Conservation (phyloP, 2,888 invertebrate species). For the Deilephila elpenor region DNA sequence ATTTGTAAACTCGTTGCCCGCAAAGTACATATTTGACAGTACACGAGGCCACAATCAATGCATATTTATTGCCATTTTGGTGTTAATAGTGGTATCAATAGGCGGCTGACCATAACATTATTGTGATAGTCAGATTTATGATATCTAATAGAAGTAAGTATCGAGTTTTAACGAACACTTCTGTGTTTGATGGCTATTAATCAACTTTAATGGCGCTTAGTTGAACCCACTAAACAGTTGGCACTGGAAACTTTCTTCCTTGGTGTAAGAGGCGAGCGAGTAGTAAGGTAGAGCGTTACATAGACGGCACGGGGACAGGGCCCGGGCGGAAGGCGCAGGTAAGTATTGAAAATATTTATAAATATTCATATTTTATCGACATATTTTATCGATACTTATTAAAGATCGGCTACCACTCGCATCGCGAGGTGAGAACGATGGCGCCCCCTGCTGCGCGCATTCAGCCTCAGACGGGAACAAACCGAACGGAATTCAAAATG, state of each 20-base stretch:
- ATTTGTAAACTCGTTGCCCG: conserved; percentile 67
- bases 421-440: conserved; percentile 84
- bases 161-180: conserved; percentile 33
- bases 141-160: conserved; percentile 49
- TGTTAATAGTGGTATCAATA: conserved; percentile 60
- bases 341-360: conserved; percentile 81
- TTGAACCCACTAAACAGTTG: conserved; percentile 35
- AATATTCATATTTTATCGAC: conserved; percentile 82
- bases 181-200: conserved; percentile 39
- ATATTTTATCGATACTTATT: conserved; percentile 84
- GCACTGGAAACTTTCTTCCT: conserved; percentile 11
- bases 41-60: conserved; percentile 60
- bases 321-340: conserved; percentile 41
- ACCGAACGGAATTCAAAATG: conserved; percentile 81
- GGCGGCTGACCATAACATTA: conserved; percentile 55
- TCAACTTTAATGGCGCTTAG: conserved; percentile 42
- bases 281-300: background rate
- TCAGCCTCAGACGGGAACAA: conserved; percentile 78
- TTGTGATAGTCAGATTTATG: conserved; percentile 58
- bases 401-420: conserved; percentile 84
- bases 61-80: conserved; percentile 66
- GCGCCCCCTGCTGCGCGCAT: conserved; percentile 80
- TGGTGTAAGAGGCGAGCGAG: too few relatives aligned
- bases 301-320: conserved; percentile 12
- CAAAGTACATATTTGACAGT: conserved; percentile 58